Base-by-base conservation (phyloP, 2,113 vertebrate genomes). In the Turnix velox region DNA sequence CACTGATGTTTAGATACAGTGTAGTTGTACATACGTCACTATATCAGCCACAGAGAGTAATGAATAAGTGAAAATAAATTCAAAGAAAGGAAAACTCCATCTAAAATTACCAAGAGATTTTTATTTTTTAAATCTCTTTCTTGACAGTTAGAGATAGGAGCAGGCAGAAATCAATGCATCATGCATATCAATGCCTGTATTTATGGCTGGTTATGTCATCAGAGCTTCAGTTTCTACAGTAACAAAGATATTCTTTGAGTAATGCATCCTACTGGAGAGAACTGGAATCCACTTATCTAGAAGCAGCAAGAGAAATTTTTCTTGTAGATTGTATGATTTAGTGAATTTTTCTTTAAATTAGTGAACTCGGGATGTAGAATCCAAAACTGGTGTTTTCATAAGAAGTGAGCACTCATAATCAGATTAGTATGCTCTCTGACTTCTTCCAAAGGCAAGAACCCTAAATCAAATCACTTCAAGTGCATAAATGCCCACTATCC, bases 81-180 rank as follows among this genome's bases (percentile, higher is more conserved):
- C 25, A 75, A 33, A 69, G 23, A 9, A 14, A 49, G 16, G 16
- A 52, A 71, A 54, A 48, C 23, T 10, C 3, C 17, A 48, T 1
- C 4, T 43, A 52, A 63, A 66, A 39, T 33, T 45, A 71, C 30
- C 3, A 30, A 7, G 37, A 67, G 7, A 51, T 33, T 14, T 55
- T 23, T 12, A 8, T 57, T 33, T 14, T 59, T 35, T 59, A 12
- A 12, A 59, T 39, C 7, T 18, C 23, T 68, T 58, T 80, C 10
- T 69, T 3, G 0, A 4, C 14, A 46, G 5, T 30, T n/a, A 69
- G 30, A 65, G 20, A 28, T 18, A 68, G 9, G 2, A 0, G 2
- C 45, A 76, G 27, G 11, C 14, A 67, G 11, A 83, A 63, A 7
- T 55, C 49, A 65, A 37, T 14, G 4, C 3, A 52, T 66, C 35